Percentiles rank a stretch among this genome's conserved stretches.
phyloP scores from a whole-genome alignment of 2,888 invertebrate species.

The Mimas tiliae region DNA sequence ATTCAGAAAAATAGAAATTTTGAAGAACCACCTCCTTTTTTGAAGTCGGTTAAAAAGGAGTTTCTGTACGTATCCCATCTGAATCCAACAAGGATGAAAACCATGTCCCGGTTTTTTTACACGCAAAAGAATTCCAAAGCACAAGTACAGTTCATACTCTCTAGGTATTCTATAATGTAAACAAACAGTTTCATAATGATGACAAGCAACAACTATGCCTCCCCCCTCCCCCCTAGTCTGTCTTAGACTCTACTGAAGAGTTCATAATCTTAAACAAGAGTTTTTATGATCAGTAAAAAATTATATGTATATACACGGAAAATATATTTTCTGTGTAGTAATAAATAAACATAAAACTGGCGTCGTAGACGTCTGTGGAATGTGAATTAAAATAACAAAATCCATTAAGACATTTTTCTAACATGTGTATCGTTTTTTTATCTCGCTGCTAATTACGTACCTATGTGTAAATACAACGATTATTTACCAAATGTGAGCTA shows the following conservation, averaged over 20 bases:
- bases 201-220: not conserved
- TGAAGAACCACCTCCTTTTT: too few relatives aligned
- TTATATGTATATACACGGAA: not conserved
- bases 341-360: constrained; percentile 11
- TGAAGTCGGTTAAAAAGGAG: too few relatives aligned
- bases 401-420: constrained; percentile 7
- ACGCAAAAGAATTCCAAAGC: too few relatives aligned
- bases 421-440: constrained; percentile 3
- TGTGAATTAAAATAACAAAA: constrained; percentile 10
- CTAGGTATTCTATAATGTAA: too few relatives aligned
- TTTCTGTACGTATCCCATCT: too few relatives aligned
- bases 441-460: constrained; percentile 6
- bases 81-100: too few relatives aligned
- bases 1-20: too few relatives aligned
- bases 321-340: constrained; percentile 5
- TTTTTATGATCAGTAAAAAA: constrained; percentile 3
- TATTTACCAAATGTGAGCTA: too few relatives aligned
- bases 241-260: not conserved
- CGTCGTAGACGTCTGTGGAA: constrained; percentile 3
- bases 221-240: not conserved
- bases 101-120: too few relatives aligned
- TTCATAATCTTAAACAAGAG: not conserved
- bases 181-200: not conserved
- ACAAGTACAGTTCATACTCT: too few relatives aligned
- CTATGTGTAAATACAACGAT: too few relatives aligned